phyloP scores from a whole-genome alignment of 2,888 invertebrate species.

The Rotaria magnacalcarata region DNA sequence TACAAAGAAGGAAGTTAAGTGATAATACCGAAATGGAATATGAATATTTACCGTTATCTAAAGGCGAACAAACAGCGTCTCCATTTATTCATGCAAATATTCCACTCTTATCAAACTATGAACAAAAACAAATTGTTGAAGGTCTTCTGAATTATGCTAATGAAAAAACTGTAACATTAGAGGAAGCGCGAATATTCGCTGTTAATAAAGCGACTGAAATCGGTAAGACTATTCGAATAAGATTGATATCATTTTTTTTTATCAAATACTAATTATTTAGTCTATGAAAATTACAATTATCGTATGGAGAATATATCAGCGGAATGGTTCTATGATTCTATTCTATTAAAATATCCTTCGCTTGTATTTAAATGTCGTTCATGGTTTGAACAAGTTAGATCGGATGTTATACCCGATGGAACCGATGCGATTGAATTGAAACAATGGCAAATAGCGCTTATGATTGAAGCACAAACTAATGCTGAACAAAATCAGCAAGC shows the following conservation, averaged over 20 bases:
- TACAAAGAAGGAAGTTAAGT: too few relatives aligned
- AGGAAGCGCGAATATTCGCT: background rate
- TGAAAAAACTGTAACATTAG: background rate
- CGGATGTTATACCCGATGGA: background rate
- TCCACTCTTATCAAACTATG: constrained; percentile 6
- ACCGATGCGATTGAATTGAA: background rate
- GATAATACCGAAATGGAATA: background rate
- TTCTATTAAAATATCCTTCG: constrained; percentile 10
- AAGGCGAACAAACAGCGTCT: background rate
- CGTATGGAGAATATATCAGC: background rate
- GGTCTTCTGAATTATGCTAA: background rate
- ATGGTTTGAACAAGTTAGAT: background rate
- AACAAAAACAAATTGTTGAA: constrained; percentile 25
- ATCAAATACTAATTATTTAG: background rate
- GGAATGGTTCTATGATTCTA: constrained; percentile 22
- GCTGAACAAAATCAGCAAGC: background rate
- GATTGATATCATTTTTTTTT: too few relatives aligned
- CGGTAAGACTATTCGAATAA: background rate
- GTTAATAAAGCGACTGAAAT: background rate
- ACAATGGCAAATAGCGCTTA: constrained; percentile 2
- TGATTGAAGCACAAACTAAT: constrained; percentile 7
- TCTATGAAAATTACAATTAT: background rate
- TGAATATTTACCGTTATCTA: background rate
- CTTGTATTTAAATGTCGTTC: background rate
- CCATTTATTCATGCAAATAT: background rate